Conservation (phyloP, 2,113 vertebrate species). For the Mesoclemmys tuberculata region DNA sequence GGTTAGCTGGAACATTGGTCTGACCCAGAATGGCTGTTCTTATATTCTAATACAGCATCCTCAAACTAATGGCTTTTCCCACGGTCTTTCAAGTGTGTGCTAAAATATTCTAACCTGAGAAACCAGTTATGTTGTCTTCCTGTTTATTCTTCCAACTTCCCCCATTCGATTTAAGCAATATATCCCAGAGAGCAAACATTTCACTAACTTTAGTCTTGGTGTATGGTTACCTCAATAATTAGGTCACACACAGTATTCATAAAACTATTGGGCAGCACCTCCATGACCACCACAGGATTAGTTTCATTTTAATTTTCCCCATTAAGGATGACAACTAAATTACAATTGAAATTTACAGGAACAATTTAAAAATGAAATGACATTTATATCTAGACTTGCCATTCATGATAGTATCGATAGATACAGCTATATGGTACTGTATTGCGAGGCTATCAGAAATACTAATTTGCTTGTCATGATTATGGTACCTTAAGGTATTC, state of each 20-base stretch:
- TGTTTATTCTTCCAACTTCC: neutral
- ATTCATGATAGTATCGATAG: neutral
- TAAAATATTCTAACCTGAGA: neutral
- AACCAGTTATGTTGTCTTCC: neutral
- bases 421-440: neutral
- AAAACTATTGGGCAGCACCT: neutral
- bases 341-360: neutral
- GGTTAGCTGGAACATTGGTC: too few species aligned
- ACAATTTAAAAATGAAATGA: neutral
- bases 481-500: neutral
- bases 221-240: neutral
- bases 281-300: neutral
- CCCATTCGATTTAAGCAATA: neutral
- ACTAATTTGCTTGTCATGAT: neutral
- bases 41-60: neutral
- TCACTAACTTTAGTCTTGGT: neutral
- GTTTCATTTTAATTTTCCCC: neutral
- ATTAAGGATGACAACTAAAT: neutral
- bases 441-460: neutral
- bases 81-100: neutral
- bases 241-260: neutral
- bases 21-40: too few species aligned
- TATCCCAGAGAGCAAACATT: neutral
- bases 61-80: rapidly evolving
- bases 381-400: neutral